phyloP scores from a whole-genome alignment of 2,113 vertebrate species.

The Chrysemys picta region DNA sequence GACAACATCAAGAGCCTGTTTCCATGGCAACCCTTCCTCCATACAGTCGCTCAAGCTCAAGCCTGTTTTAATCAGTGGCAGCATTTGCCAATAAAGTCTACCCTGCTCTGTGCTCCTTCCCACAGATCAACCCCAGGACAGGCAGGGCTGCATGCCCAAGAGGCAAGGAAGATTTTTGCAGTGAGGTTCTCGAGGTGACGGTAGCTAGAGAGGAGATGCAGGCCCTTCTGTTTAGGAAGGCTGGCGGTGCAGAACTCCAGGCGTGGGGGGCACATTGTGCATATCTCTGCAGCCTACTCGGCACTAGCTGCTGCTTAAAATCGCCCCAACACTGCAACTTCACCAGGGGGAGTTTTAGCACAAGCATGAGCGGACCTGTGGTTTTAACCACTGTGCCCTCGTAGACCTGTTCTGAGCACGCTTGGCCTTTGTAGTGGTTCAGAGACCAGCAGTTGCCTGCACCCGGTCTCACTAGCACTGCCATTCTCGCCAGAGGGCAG shows the following conservation, averaged over 20 bases:
- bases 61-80: conserved; percentile 73
- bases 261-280: rapidly evolving
- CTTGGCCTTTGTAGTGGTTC: background rate
- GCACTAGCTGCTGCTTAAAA: rapidly evolving
- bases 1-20: conserved; percentile 81
- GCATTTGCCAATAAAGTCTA: conserved; percentile 54
- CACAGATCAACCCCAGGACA: background rate
- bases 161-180: background rate
- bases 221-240: rapidly evolving
- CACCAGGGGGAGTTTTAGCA: background rate
- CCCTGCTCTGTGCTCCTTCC: background rate
- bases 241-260: too few relatives aligned
- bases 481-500: background rate
- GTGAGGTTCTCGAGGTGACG: rapidly evolving
- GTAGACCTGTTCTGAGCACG: background rate
- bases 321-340: background rate
- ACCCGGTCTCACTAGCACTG: background rate
- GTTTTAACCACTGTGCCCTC: background rate
- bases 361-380: background rate
- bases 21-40: conserved; percentile 77
- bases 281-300: background rate
- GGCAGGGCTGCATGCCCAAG: background rate
- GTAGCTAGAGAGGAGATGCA: background rate
- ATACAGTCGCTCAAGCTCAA: conserved; percentile 70
- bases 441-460: background rate